These are phyloP conservation scores for Gobius niger DNA, from an alignment of 2,113 vertebrate species.

Conservation along the genomic window DNA sequence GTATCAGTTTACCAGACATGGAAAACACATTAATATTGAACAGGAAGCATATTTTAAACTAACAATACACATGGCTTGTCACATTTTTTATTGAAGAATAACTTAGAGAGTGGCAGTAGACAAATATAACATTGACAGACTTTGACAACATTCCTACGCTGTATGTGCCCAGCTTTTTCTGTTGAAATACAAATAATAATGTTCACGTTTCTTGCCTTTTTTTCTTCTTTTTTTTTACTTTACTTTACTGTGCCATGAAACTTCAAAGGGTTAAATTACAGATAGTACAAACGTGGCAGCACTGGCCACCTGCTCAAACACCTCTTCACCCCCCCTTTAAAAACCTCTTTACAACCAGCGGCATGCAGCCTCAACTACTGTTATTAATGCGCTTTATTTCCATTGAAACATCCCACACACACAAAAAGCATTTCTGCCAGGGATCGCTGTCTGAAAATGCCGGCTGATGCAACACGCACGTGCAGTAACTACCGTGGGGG, in stretches of 20 bases:
- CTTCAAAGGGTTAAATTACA: background rate
- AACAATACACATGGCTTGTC: background rate
- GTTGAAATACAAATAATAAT: too few species aligned
- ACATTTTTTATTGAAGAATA: too few species aligned
- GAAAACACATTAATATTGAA: constrained; percentile 5
- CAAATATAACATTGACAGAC: too few species aligned
- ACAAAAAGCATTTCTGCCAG: background rate
- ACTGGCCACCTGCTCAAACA: background rate
- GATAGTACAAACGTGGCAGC: background rate
- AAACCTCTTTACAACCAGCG: background rate
- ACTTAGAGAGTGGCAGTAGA: too few species aligned
- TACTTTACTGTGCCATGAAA: background rate
- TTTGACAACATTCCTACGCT: too few species aligned
- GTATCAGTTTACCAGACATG: background rate
- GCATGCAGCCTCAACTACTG: background rate
- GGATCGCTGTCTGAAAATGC: background rate
- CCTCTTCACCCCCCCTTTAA: background rate
- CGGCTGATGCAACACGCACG: constrained; percentile 59
- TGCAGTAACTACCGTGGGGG: background rate
- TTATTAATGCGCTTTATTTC: background rate
- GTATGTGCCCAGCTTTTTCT: too few species aligned
- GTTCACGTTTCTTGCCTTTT: too few species aligned
- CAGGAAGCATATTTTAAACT: background rate
- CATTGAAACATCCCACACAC: too few species aligned
- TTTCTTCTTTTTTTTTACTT: too few species aligned